phyloP scores from a whole-genome alignment of 2,888 invertebrate genomes.

The Dynastes maya region DNA sequence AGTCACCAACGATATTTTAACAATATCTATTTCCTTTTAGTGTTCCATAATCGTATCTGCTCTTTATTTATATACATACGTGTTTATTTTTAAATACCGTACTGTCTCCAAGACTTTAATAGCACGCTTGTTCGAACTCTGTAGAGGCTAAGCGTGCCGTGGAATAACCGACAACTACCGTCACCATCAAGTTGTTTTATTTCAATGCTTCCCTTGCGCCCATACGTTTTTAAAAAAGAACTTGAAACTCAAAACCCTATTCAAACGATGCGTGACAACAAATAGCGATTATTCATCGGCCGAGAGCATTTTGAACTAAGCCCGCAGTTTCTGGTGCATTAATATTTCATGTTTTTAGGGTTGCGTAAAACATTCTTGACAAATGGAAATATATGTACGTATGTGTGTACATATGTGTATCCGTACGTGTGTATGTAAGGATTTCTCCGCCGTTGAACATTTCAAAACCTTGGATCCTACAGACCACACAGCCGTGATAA shows the following conservation, averaged over 20 bases:
- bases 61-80: background rate
- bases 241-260: slow-evolving; percentile 31
- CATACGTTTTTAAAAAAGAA: slow-evolving; percentile 29
- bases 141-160: slow-evolving; percentile 25
- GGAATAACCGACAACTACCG: slow-evolving; percentile 17
- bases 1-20: no score
- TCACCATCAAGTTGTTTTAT: slow-evolving; percentile 15
- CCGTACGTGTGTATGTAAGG: background rate
- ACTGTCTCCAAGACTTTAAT: slow-evolving; percentile 25
- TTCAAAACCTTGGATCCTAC: no score
- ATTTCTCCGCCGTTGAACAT: background rate
- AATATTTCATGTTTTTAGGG: slow-evolving; percentile 16
- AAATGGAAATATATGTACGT: slow-evolving; percentile 18
- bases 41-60: background rate
- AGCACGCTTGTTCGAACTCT: slow-evolving; percentile 15
- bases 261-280: slow-evolving; percentile 35
- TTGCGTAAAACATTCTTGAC: background rate
- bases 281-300: slow-evolving; percentile 33
- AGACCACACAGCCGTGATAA: no score
- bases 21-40: no score
- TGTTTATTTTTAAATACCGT: slow-evolving; percentile 37
- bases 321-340: slow-evolving; percentile 3
- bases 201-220: slow-evolving; percentile 23
- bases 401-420: no score
- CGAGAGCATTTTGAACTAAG: slow-evolving; percentile 18